These are phyloP conservation scores for Limnothrissa miodon DNA, from an alignment of 2,113 vertebrate genomes.

Conservation along the genomic window DNA sequence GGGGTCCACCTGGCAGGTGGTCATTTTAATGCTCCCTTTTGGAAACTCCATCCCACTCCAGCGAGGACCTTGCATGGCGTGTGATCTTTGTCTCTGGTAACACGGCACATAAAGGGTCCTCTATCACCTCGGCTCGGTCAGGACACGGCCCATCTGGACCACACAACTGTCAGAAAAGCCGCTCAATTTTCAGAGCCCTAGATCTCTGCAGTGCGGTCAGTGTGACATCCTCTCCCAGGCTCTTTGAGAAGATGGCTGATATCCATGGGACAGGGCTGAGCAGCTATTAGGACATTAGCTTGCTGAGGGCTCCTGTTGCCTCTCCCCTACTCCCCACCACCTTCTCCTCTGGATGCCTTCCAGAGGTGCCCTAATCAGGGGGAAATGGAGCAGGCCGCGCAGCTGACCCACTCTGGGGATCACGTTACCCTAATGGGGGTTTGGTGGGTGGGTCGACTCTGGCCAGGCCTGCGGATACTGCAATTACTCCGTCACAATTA, in stretches of 20 bases:
- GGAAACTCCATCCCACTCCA: neutral
- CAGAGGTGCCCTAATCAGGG: conserved; percentile 53
- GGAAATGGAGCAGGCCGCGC: conserved; percentile 41
- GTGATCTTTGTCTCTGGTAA: neutral
- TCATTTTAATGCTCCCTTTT: neutral
- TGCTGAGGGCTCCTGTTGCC: neutral
- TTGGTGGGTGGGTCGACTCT: neutral
- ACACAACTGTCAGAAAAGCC: neutral
- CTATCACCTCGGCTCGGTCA: neutral
- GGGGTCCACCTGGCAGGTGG: neutral
- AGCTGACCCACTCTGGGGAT: conserved; percentile 44
- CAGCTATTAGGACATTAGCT: conserved; percentile 23
- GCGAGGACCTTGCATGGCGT: neutral
- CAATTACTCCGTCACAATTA: conserved; percentile 59
- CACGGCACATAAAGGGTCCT: neutral
- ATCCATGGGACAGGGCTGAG: conserved; percentile 20
- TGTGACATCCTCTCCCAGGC: neutral
- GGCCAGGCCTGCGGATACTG: conserved; percentile 53
- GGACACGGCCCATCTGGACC: neutral
- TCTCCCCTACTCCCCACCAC: neutral
- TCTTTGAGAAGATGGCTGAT: conserved; percentile 11
- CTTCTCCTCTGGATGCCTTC: conserved; percentile 52
- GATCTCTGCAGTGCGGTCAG: neutral
- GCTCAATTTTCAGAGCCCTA: neutral
- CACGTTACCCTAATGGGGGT: conserved; percentile 59